A percentile compares a stretch with the other conserved stretches of the same genome.
Conservation (phyloP, 2,113 vertebrate genomes). For the Tringa solitaria region DNA sequence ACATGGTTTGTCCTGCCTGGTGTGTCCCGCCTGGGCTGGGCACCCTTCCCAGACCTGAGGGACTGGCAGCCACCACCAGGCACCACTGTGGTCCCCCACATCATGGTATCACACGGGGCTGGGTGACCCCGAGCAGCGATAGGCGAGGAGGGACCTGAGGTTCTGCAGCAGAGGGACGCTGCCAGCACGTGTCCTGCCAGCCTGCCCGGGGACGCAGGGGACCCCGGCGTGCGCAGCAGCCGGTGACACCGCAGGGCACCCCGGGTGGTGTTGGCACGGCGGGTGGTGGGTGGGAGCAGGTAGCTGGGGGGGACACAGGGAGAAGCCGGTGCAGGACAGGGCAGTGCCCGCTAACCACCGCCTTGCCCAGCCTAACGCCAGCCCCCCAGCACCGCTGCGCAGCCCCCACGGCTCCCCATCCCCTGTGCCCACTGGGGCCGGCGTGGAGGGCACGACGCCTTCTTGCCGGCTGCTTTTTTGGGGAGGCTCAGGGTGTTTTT, state of each 20-base stretch:
- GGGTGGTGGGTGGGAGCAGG: not conserved
- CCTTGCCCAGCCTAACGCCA: not conserved
- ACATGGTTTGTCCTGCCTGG: not conserved
- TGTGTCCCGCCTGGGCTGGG: not conserved
- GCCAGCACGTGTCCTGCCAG: not conserved
- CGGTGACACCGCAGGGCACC: not conserved
- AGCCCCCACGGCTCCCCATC: fast-evolving
- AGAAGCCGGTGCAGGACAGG: not conserved
- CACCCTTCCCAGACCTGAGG: not conserved
- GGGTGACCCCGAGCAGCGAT: not conserved
- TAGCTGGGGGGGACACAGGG: not conserved
- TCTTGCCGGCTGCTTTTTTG: fast-evolving
- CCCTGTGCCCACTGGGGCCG: fast-evolving
- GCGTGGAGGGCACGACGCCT: not conserved
- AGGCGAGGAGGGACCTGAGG: not conserved
- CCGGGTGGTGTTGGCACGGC: not conserved
- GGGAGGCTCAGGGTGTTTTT: not conserved
- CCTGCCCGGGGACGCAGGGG: not conserved
- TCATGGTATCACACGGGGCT: fast-evolving
- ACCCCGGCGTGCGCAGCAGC: fast-evolving
- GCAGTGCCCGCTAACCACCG: not conserved
- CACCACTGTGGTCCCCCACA: not conserved
- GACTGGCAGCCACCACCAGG: not conserved
- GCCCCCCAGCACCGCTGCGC: fast-evolving
- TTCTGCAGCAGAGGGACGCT: not conserved